A percentile compares a stretch with the other conserved stretches of the same genome.
These are phyloP conservation scores for Mystacornis crossleyi DNA, from an alignment of 2,113 vertebrate species.

Conservation along the genomic window DNA sequence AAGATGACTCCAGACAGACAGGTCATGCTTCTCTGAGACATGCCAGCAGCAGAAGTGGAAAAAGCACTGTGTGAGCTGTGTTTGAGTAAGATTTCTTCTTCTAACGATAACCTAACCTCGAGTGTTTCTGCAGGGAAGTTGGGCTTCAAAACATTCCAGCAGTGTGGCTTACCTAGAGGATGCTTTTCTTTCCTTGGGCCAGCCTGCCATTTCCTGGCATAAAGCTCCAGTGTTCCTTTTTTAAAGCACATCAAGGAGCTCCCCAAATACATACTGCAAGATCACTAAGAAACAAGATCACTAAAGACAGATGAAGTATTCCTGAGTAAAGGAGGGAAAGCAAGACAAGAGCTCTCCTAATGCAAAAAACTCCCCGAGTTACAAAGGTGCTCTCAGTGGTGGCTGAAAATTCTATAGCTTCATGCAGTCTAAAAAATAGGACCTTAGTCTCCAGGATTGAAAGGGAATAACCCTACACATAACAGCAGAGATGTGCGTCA, in stretches of 20 bases:
- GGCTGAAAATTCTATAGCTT: background rate
- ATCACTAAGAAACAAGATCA: background rate
- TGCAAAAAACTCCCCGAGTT: background rate
- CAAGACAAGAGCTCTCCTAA: background rate
- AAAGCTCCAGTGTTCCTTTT: background rate
- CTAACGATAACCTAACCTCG: background rate
- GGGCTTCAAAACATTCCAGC: background rate
- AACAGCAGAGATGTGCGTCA: accelerated
- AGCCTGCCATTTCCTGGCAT: background rate
- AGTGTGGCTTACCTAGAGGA: background rate
- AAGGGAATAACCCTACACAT: background rate
- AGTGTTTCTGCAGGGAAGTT: background rate
- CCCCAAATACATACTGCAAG: background rate
- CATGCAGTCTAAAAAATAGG: background rate
- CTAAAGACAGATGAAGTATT: background rate
- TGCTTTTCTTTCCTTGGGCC: background rate
- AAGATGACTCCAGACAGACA: background rate
- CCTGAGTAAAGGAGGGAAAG: background rate
- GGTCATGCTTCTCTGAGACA: background rate
- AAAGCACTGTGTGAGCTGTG: background rate
- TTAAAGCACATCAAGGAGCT: background rate
- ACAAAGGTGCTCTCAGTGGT: background rate
- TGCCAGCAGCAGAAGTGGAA: accelerated
- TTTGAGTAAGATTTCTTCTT: background rate
- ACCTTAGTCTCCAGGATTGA: background rate